phyloP scores from a whole-genome alignment of 2,113 vertebrate genomes.

The Cyprinus carpio region DNA sequence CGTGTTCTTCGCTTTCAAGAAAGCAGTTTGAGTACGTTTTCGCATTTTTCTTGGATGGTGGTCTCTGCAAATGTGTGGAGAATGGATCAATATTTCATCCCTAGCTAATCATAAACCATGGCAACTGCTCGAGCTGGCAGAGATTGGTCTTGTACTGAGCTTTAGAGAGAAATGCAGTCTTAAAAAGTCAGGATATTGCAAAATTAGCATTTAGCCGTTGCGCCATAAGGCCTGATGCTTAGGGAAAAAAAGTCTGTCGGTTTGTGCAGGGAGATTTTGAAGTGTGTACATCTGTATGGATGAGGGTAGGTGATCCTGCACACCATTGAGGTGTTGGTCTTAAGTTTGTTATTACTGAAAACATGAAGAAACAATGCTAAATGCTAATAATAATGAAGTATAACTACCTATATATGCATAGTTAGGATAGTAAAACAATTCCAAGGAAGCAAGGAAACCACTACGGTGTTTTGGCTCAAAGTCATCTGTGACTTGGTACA shows the following conservation, averaged over 20 bases:
- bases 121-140: slow-evolving; percentile 39
- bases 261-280: background rate
- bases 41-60: slow-evolving; percentile 40
- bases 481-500: background rate
- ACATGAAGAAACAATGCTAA: background rate
- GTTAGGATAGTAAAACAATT: background rate
- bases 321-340: background rate
- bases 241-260: background rate
- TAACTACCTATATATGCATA: background rate
- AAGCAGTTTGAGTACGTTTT: slow-evolving; percentile 30
- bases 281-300: background rate
- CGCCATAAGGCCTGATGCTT: background rate
- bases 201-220: slow-evolving; percentile 39
- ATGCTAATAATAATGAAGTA: background rate
- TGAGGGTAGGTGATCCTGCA: background rate
- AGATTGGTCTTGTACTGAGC: slow-evolving; percentile 50
- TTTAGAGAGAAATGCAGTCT: slow-evolving; percentile 37
- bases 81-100: slow-evolving; percentile 53
- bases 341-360: background rate
- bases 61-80: slow-evolving; percentile 45
- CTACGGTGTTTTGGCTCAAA: background rate
- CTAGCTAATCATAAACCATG: slow-evolving; percentile 45
- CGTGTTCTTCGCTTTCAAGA: slow-evolving; percentile 22
- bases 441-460: background rate
- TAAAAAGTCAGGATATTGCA: slow-evolving; percentile 36